Conservation (phyloP, 2,888 invertebrate species). For the Pseudococcus viburni region DNA sequence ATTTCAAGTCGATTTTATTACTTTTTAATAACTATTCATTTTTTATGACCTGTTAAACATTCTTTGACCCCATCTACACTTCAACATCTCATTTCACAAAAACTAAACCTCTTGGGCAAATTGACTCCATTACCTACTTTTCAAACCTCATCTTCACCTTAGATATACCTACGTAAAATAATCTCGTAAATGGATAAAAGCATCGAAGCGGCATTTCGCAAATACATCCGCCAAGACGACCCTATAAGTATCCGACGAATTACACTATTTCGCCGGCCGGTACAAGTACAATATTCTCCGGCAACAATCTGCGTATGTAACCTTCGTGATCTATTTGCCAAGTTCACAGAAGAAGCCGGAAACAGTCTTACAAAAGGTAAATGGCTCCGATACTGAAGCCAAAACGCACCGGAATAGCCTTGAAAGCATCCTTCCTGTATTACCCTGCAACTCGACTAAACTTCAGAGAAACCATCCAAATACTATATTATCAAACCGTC, state of each 20-base stretch:
- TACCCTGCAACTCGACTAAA: constrained; percentile 40
- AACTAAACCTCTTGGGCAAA: too few relatives aligned
- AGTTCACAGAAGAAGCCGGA: constrained; percentile 15
- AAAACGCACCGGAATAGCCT: constrained; percentile 52
- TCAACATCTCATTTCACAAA: too few relatives aligned
- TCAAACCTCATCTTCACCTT: too few relatives aligned
- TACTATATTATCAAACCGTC: constrained; percentile 12
- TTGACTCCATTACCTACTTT: too few relatives aligned
- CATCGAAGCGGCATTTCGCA: neutral
- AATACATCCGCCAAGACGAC: constrained; percentile 40
- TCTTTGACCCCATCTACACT: too few relatives aligned
- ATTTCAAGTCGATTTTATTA: too few relatives aligned
- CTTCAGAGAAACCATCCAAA: constrained; percentile 37
- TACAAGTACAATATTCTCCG: constrained; percentile 27
- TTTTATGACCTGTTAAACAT: too few relatives aligned
- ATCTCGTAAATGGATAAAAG: constrained; percentile 41
- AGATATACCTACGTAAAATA: constrained; percentile 20
- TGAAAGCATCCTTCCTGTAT: constrained; percentile 60
- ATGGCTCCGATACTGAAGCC: constrained; percentile 35
- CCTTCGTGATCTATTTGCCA: constrained; percentile 52
- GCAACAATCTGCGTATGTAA: constrained; percentile 23
- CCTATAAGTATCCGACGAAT: constrained; percentile 33
- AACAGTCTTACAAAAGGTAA: constrained; percentile 27
- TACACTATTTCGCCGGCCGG: constrained; percentile 1
- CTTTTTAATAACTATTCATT: too few relatives aligned